Percentiles rank a stretch among this genome's conserved stretches.
phyloP scores from a whole-genome alignment of 1,140 invertebrate species.

The Drosophila tristis region DNA sequence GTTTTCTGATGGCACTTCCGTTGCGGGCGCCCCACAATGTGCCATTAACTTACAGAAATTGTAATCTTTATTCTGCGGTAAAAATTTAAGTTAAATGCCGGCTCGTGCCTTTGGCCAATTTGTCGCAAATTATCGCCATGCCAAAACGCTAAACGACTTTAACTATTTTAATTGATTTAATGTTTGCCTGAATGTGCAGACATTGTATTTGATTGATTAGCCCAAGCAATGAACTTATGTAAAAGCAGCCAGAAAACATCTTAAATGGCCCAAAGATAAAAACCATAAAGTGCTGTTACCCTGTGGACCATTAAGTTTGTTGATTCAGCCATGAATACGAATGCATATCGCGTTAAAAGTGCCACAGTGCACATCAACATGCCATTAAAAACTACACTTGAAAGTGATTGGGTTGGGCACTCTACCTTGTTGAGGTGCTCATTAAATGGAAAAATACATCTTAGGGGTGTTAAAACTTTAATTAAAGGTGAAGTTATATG shows the following conservation, averaged over 20 bases:
- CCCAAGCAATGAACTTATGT: slow-evolving; percentile 30
- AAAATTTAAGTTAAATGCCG: slow-evolving; percentile 49
- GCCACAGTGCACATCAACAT: slow-evolving; percentile 54
- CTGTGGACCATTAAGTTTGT: slow-evolving; percentile 37
- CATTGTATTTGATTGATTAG: slow-evolving; percentile 42
- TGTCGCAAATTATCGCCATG: slow-evolving; percentile 67
- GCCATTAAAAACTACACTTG: slow-evolving; percentile 55
- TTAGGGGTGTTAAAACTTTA: neutral
- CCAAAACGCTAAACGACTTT: slow-evolving; percentile 38
- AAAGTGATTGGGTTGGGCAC: slow-evolving; percentile 28
- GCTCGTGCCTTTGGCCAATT: slow-evolving; percentile 68
- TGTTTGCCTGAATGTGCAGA: slow-evolving; percentile 29
- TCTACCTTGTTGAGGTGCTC: slow-evolving; percentile 38
- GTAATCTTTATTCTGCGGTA: slow-evolving; percentile 65
- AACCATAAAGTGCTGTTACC: slow-evolving; percentile 13
- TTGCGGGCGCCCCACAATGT: slow-evolving; percentile 38
- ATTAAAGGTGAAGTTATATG: neutral
- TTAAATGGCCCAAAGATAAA: slow-evolving; percentile 1
- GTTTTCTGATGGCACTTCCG: slow-evolving; percentile 58
- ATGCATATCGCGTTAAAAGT: slow-evolving; percentile 20
- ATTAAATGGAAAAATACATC: slow-evolving; percentile 35
- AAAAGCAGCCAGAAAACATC: slow-evolving; percentile 11
- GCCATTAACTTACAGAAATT: slow-evolving; percentile 62
- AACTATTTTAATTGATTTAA: slow-evolving; percentile 78
- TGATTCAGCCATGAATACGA: slow-evolving; percentile 7